These are phyloP conservation scores for Ichneumoninae sp. DNA, from an alignment of 2,888 invertebrate genomes.

Conservation along the genomic window DNA sequence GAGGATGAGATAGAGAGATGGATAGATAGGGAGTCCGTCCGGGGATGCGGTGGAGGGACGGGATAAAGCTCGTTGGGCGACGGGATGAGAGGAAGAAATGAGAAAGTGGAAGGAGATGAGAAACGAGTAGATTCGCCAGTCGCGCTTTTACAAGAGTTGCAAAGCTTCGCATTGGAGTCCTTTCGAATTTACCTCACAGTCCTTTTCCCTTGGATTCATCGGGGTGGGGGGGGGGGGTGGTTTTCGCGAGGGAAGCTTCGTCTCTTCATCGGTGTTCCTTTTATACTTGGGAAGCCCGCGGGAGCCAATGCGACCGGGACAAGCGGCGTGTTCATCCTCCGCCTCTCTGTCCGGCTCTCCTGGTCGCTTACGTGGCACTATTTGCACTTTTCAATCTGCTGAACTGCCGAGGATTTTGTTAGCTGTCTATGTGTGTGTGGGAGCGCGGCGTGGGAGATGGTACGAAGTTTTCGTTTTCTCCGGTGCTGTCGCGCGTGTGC, in stretches of 20 bases:
- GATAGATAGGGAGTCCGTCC: neutral
- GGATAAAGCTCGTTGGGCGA: constrained; percentile 41
- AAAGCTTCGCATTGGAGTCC: constrained; percentile 40
- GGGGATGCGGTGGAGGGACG: constrained; percentile 26
- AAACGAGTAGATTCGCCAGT: constrained; percentile 34
- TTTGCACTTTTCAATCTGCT: constrained; percentile 69
- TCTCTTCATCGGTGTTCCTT: constrained; percentile 56
- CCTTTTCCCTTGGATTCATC: constrained; percentile 51
- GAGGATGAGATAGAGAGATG: constrained; percentile 29
- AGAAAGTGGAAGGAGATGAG: constrained; percentile 14
- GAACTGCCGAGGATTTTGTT: constrained; percentile 32
- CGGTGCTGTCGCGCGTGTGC: constrained; percentile 20
- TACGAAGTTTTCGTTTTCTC: constrained; percentile 43
- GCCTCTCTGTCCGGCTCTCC: constrained; percentile 16
- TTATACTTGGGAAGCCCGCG: constrained; percentile 26
- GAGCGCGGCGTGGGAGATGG: constrained; percentile 4
- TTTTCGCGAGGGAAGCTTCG: constrained; percentile 18
- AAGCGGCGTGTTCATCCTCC: constrained; percentile 34
- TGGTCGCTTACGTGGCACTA: constrained; percentile 64
- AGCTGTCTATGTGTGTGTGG: neutral
- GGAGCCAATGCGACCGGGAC: constrained; percentile 9
- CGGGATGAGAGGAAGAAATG: constrained; percentile 41
- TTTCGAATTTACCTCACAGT: constrained; percentile 55
- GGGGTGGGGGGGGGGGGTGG: constrained; percentile 1
- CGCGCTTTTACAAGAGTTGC: constrained; percentile 57